Evolutionary conservation across 2,797 vertebrate genomes (phyloP).

Genomic region (Lepidocolaptes lacrymiger): DNA sequence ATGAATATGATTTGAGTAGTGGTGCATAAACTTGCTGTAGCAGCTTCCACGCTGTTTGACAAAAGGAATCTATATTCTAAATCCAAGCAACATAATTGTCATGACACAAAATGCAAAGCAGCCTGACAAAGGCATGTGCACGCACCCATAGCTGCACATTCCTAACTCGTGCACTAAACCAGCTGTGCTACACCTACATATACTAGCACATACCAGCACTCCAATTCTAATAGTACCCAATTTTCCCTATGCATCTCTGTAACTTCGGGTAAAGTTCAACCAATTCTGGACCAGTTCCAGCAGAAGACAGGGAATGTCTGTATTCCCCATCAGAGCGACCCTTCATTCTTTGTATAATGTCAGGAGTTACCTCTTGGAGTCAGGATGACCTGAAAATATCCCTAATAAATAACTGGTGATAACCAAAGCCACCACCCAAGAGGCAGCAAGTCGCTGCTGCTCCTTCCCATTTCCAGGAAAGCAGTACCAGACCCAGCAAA

Average conservation of each 20-base stretch:
- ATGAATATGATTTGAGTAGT: neutral
- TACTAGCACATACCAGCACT: neutral
- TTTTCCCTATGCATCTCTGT: neutral
- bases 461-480: neutral
- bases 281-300: neutral
- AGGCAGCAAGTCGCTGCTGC: neutral
- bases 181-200: neutral
- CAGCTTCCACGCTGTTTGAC: neutral
- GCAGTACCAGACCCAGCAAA: neutral
- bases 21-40: neutral
- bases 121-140: neutral
- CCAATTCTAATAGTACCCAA: neutral
- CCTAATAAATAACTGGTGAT: neutral
- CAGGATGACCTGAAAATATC: neutral
- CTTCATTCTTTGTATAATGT: fast-evolving
- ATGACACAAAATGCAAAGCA: neutral
- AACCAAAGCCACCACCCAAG: neutral
- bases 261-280: neutral
- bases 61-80: neutral
- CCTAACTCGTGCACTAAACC: neutral
- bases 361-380: neutral
- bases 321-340: neutral
- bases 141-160: neutral
- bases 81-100: fast-evolving
- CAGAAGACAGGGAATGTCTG: neutral